A percentile compares a stretch with the other conserved stretches of the same genome.
These are phyloP conservation scores for Dendrocincla fuliginosa DNA, from an alignment of 2,797 vertebrate genomes.

Conservation along the genomic window DNA sequence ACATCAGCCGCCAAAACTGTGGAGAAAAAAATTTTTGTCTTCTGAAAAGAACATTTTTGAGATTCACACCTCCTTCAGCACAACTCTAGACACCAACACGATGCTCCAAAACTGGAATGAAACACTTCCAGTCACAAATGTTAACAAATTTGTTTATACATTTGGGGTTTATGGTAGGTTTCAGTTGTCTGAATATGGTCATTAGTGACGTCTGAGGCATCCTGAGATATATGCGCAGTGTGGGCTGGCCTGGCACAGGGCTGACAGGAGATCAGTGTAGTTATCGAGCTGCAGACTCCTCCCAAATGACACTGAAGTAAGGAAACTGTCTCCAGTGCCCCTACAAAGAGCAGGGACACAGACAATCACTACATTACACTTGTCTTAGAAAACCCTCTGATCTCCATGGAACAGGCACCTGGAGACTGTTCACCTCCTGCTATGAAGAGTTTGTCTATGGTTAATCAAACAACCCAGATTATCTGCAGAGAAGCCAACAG, in stretches of 20 bases:
- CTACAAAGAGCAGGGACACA: background rate
- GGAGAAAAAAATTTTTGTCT: fast-evolving
- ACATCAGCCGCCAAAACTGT: background rate
- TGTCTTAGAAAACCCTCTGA: background rate
- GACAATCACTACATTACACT: background rate
- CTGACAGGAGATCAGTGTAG: background rate
- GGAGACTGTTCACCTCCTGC: background rate
- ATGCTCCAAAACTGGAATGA: background rate
- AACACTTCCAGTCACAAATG: background rate
- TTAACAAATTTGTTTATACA: background rate
- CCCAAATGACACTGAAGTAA: background rate
- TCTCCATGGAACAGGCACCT: background rate
- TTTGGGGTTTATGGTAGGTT: background rate
- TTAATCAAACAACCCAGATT: background rate
- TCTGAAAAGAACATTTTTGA: background rate
- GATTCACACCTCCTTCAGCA: background rate
- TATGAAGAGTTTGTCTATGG: background rate
- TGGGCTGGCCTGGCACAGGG: background rate
- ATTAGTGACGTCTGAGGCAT: background rate
- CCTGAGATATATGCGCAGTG: background rate
- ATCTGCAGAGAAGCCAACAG: background rate
- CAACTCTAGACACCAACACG: fast-evolving
- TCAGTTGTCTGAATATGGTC: background rate
- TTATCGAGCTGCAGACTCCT: background rate
- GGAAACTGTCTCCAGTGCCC: background rate